phyloP scores from a whole-genome alignment of 2,797 vertebrate genomes.

The Uromys caudimaculatus region DNA sequence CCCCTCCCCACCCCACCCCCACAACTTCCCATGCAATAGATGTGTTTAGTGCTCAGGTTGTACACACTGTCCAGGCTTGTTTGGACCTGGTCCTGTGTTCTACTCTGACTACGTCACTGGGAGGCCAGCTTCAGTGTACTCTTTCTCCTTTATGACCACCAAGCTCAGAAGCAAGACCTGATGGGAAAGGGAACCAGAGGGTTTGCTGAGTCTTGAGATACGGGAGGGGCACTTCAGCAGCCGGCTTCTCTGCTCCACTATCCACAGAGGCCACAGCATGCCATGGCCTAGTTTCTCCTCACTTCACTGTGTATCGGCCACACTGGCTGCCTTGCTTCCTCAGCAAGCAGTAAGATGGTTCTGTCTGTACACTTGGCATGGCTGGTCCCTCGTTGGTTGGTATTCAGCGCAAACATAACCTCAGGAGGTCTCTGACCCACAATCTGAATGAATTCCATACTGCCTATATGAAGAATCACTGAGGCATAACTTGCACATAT shows the following conservation, averaged over 20 bases:
- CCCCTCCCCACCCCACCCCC: neutral
- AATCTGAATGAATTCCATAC: neutral
- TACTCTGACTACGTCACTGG: neutral
- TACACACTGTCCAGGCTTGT: neutral
- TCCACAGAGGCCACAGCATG: no score
- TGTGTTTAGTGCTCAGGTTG: neutral
- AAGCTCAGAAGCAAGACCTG: neutral
- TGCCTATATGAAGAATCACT: neutral
- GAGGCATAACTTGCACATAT: neutral
- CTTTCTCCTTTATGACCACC: neutral
- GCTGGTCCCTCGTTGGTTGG: neutral
- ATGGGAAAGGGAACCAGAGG: neutral
- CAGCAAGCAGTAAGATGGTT: neutral
- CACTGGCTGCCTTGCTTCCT: neutral
- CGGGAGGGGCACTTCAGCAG: neutral
- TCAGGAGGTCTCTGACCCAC: neutral
- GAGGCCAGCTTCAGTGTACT: neutral
- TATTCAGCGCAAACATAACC: neutral
- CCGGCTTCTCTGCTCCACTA: neutral
- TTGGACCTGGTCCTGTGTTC: neutral
- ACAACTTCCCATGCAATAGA: neutral
- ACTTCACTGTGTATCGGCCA: neutral
- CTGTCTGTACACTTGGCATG: neutral
- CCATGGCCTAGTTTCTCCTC: accelerated
- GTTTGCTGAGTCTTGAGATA: neutral